These are phyloP conservation scores for Potorous gilbertii DNA, from an alignment of 2,797 vertebrate genomes.

Conservation along the genomic window DNA sequence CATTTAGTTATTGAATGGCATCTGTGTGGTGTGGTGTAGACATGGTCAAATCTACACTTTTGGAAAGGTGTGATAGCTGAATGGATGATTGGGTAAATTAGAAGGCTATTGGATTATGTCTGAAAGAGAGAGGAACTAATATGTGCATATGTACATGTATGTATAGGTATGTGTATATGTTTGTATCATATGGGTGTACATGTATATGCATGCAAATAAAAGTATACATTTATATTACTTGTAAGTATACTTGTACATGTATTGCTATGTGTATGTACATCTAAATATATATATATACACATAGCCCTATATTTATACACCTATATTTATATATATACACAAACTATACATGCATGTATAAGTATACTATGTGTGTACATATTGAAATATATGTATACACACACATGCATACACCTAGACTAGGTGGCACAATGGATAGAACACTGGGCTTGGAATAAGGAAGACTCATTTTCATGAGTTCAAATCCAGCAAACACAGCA, in stretches of 20 bases:
- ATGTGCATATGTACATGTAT: not conserved
- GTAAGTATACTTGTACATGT: too few relatives aligned
- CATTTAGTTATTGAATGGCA: not conserved
- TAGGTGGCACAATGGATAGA: not conserved
- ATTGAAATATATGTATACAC: not conserved
- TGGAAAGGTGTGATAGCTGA: not conserved
- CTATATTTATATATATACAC: not conserved
- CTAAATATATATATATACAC: too few relatives aligned
- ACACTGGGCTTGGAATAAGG: not conserved
- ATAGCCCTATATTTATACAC: too few relatives aligned
- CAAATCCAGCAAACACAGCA: not conserved
- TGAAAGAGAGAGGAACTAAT: not conserved
- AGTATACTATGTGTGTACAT: not conserved
- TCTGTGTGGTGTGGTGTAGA: not conserved
- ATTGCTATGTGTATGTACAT: too few relatives aligned
- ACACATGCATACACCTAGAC: too few relatives aligned
- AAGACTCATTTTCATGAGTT: not conserved
- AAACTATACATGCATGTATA: too few relatives aligned
- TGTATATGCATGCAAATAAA: too few relatives aligned
- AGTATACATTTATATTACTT: too few relatives aligned
- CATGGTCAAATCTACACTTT: not conserved
- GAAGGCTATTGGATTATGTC: not conserved
- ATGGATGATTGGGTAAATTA: not conserved
- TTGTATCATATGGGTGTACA: not conserved
- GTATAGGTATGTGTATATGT: not conserved